Evolutionary conservation across 2,113 vertebrate species (phyloP).

Genomic region (Pogonocichla stellata): DNA sequence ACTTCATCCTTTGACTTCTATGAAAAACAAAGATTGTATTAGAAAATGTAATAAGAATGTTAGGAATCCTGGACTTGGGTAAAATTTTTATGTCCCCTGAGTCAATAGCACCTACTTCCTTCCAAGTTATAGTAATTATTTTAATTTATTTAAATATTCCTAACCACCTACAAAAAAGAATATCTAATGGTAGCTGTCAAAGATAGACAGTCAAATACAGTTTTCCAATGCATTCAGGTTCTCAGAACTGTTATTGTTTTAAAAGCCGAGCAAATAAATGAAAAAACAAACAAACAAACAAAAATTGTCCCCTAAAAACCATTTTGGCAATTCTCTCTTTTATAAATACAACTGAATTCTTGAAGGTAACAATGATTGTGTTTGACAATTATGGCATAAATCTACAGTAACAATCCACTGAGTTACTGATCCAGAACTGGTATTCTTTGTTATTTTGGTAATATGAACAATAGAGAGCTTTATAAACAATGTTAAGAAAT

Average conservation of each 20-base stretch:
- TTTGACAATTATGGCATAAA: neutral
- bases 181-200: neutral
- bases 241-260: neutral
- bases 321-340: neutral
- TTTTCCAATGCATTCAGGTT: neutral
- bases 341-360: neutral
- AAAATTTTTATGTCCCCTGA: neutral
- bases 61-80: neutral
- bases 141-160: neutral
- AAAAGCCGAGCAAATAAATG: neutral
- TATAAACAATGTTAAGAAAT: neutral
- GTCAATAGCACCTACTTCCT: neutral
- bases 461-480: neutral
- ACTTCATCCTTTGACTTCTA: neutral
- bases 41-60: neutral
- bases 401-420: neutral
- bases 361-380: neutral
- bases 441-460: neutral
- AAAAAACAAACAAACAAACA: too few relatives aligned
- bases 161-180: neutral
- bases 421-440: neutral
- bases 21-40: neutral
- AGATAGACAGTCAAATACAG: neutral
- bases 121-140: neutral
- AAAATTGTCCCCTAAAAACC: neutral